Evolutionary conservation across 1,140 invertebrate species (phyloP).

Genomic region (Arctopsyche grandis): DNA sequence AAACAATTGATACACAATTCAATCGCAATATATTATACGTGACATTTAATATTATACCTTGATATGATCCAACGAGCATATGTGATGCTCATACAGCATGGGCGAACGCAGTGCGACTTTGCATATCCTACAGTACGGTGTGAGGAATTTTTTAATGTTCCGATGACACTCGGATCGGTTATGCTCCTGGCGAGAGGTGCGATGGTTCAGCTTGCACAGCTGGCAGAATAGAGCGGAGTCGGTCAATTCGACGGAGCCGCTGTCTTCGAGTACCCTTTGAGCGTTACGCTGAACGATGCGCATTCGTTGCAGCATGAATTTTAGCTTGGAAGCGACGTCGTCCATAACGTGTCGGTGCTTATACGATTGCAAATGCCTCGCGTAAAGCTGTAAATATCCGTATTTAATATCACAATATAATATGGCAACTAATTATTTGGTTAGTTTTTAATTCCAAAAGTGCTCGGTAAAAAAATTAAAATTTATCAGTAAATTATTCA

Average conservation of each 20-base stretch:
- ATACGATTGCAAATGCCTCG: constrained; percentile 74
- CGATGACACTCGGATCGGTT: constrained; percentile 79
- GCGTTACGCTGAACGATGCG: constrained; percentile 77
- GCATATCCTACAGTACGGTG: constrained; percentile 79
- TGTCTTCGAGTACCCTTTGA: constrained; percentile 76
- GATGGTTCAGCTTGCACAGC: constrained; percentile 83
- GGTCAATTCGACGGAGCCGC: constrained; percentile 72
- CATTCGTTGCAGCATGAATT: constrained; percentile 76
- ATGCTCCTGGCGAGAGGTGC: constrained; percentile 78
- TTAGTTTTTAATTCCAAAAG: too few relatives aligned
- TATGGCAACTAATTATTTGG: constrained; percentile 27
- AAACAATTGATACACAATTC: neutral
- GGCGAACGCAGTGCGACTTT: constrained; percentile 79
- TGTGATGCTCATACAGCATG: constrained; percentile 83
- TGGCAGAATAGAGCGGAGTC: constrained; percentile 76
- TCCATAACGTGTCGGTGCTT: constrained; percentile 78
- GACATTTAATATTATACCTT: constrained; percentile 69
- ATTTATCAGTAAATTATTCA: too few relatives aligned
- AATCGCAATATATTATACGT: neutral
- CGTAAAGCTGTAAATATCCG: constrained; percentile 73
- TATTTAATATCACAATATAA: constrained; percentile 14
- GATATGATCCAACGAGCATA: constrained; percentile 81
- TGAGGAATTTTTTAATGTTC: constrained; percentile 83
- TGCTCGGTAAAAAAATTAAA: too few relatives aligned
- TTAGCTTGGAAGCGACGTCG: constrained; percentile 75